These are phyloP conservation scores for Drosophila mercatorum DNA, from an alignment of 2,888 invertebrate species.

Conservation along the genomic window DNA sequence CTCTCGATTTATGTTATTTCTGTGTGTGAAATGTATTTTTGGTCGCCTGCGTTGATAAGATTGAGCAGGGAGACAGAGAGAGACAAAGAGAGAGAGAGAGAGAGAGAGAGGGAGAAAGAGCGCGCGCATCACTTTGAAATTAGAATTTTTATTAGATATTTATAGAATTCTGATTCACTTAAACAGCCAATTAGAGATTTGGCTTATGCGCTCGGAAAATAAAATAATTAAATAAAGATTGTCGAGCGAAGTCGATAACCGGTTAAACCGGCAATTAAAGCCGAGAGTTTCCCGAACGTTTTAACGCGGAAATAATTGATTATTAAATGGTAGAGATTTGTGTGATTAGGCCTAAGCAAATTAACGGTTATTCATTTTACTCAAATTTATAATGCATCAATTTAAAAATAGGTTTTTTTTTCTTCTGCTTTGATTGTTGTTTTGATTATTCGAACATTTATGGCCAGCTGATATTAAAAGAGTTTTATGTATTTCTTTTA, in stretches of 20 bases:
- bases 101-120: too few species aligned
- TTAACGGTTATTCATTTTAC: not conserved
- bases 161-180: constrained; percentile 31
- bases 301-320: constrained; percentile 5
- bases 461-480: not conserved
- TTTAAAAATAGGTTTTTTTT: not conserved
- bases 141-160: constrained; percentile 18
- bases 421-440: not conserved
- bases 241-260: not conserved
- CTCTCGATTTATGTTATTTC: constrained; percentile 37
- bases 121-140: constrained; percentile 1
- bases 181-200: constrained; percentile 5
- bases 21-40: constrained; percentile 55
- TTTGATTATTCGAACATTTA: not conserved
- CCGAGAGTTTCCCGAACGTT: not conserved
- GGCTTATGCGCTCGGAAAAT: not conserved
- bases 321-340: not conserved
- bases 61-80: not conserved
- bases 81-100: too few species aligned
- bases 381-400: not conserved
- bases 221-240: constrained; percentile 8
- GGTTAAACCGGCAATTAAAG: not conserved
- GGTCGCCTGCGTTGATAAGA: constrained; percentile 34
- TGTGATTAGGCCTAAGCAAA: not conserved
- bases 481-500: not conserved